phyloP scores from a whole-genome alignment of 2,797 vertebrate genomes.

The Erethizon dorsatum region DNA sequence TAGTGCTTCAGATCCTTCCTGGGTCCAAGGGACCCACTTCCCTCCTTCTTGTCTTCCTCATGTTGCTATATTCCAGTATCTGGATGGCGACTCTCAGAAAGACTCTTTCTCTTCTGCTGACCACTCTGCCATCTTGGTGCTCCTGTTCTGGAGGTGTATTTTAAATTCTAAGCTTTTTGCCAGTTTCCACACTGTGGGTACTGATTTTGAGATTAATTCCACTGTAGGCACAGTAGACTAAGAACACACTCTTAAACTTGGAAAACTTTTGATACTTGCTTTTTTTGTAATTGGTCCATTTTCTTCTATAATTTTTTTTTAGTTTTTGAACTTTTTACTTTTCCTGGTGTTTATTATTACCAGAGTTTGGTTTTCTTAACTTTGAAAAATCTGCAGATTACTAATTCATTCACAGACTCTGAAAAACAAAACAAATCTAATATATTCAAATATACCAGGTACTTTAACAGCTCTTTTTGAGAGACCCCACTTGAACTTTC shows the following conservation, averaged over 20 bases:
- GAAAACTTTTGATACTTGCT: background rate
- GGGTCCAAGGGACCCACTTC: too few species aligned
- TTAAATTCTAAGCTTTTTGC: background rate
- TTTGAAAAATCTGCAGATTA: background rate
- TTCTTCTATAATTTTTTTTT: background rate
- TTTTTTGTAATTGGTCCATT: background rate
- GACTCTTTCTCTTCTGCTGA: too few species aligned
- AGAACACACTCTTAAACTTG: background rate
- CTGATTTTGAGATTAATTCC: background rate
- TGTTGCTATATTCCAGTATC: too few species aligned
- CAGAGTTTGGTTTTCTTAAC: background rate
- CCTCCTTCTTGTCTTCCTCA: too few species aligned
- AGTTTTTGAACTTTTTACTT: background rate
- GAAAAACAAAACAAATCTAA: background rate
- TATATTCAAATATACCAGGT: background rate
- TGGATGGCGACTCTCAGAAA: too few species aligned
- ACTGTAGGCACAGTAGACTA: background rate
- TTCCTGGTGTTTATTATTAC: background rate
- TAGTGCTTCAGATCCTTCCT: too few species aligned
- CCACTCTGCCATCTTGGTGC: too few species aligned
- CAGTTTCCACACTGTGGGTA: background rate
- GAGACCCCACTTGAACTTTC: background rate
- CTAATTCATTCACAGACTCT: background rate
- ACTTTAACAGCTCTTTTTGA: constrained; percentile 5
- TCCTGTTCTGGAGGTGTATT: too few species aligned